Percentiles rank a stretch among this genome's conserved stretches.
Conservation (phyloP, 1,140 invertebrate genomes). For the Pemphigus obesinymphae region DNA sequence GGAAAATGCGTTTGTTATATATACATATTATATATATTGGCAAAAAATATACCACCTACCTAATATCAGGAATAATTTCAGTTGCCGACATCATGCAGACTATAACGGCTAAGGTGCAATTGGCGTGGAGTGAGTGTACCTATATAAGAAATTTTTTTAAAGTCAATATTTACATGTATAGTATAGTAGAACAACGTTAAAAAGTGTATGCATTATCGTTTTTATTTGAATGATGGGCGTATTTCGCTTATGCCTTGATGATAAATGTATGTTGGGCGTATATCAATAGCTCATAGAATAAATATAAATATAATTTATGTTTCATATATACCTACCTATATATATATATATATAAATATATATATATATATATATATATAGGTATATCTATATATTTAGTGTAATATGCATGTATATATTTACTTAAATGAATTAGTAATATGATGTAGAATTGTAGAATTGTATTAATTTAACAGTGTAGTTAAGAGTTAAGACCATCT, state of each 20-base stretch:
- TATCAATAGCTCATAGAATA: not conserved
- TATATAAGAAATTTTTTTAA: not conserved
- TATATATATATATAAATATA: too few species aligned
- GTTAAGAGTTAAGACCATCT: not conserved
- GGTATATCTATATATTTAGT: not conserved
- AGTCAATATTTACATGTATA: not conserved
- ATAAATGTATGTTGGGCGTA: not conserved
- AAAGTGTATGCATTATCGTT: not conserved
- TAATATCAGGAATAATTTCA: conserved; percentile 3
- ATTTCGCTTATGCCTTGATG: not conserved
- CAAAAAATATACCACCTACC: not conserved
- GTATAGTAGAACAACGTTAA: not conserved
- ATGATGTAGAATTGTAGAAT: not conserved
- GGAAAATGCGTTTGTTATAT: not conserved
- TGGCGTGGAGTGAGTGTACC: conserved; percentile 31
- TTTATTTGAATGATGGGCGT: conserved; percentile 12
- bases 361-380: too few species aligned
- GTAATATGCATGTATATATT: not conserved
- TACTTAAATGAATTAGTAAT: not conserved
- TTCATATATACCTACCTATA: not conserved
- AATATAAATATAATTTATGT: not conserved
- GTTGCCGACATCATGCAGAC: conserved; percentile 35
- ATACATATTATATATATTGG: too few species aligned
- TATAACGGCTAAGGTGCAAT: conserved; percentile 31
- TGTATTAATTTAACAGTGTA: too few species aligned